Conservation (phyloP, 92 coral and sea anemone species). For the Porites evermanni region DNA sequence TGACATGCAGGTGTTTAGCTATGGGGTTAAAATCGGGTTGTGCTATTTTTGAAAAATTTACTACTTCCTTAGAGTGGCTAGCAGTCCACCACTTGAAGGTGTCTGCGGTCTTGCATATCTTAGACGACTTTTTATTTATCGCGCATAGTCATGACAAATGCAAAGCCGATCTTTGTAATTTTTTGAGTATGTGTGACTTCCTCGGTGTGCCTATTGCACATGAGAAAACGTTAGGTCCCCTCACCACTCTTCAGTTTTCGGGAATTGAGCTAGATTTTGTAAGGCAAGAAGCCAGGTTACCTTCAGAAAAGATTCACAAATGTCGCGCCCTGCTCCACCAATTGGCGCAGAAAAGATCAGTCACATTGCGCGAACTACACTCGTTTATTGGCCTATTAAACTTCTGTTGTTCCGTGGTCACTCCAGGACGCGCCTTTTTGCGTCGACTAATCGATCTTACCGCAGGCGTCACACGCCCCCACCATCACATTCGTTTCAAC, state of each 20-base stretch:
- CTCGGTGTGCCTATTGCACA: constrained; percentile 59
- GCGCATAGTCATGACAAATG: constrained; percentile 2
- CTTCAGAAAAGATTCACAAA: constrained; percentile 24
- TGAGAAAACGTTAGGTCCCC: constrained; percentile 38
- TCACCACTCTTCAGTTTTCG: constrained; percentile 28
- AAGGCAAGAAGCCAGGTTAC: background rate
- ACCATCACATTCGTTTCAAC: constrained; percentile 29
- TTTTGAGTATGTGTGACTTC: constrained; percentile 41
- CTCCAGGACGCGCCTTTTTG: constrained; percentile 51
- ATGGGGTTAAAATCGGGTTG: constrained; percentile 4
- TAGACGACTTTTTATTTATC: constrained; percentile 53
- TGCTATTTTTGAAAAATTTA: constrained; percentile 22
- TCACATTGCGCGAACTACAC: constrained; percentile 52
- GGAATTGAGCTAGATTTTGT: constrained; percentile 49
- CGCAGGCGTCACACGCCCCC: constrained; percentile 21
- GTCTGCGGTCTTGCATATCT: constrained; percentile 39
- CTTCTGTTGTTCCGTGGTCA: constrained; percentile 40
- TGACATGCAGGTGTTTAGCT: constrained; percentile 45
- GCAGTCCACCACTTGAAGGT: background rate
- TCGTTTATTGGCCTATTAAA: constrained; percentile 53
- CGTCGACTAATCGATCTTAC: constrained; percentile 64
- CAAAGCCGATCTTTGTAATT: background rate
- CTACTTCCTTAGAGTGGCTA: constrained; percentile 40
- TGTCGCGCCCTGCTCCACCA: constrained; percentile 35
- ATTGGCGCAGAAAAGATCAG: constrained; percentile 33